Evolutionary conservation across 2,797 vertebrate genomes (phyloP).

Genomic region (Thaleichthys pacificus): DNA sequence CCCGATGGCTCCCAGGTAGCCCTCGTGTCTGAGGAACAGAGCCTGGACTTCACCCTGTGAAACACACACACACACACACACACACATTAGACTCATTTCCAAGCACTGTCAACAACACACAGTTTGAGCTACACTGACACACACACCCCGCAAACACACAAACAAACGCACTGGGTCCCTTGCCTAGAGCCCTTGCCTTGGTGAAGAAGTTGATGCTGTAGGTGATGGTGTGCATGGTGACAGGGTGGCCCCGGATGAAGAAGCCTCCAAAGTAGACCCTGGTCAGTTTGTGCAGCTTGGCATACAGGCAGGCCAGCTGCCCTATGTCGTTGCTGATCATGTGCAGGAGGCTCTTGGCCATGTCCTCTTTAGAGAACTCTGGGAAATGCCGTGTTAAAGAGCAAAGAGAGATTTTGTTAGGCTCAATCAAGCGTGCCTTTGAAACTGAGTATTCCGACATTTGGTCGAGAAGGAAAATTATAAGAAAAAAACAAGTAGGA

Average conservation of each 20-base stretch:
- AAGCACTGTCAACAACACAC: no score
- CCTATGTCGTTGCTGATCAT: constrained; percentile 99
- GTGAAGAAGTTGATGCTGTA: constrained; percentile 99
- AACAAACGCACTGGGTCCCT: constrained; percentile 8
- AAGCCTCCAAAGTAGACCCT: constrained; percentile 97
- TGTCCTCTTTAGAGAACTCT: constrained; percentile 98
- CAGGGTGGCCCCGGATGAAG: constrained; percentile 95
- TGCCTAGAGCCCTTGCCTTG: constrained; percentile 86
- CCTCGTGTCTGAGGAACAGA: constrained; percentile 96
- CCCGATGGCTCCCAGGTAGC: constrained; percentile 96
- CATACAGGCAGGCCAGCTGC: constrained; percentile 95
- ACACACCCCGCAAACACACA: no score
- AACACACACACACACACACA: not conserved
- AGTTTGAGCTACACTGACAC: no score
- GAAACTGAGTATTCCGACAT: not conserved
- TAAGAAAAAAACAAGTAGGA: not conserved
- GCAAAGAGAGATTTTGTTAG: not conserved
- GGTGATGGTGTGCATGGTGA: constrained; percentile 98
- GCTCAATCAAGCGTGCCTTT: no score
- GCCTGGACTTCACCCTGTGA: constrained; percentile 95
- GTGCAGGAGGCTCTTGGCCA: constrained; percentile 96
- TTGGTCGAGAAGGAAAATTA: no score
- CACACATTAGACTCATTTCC: not conserved
- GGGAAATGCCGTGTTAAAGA: not conserved
- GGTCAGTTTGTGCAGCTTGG: constrained; percentile 86